Evolutionary conservation across 1,140 invertebrate species (phyloP).

Genomic region (Glossosoma conforme): DNA sequence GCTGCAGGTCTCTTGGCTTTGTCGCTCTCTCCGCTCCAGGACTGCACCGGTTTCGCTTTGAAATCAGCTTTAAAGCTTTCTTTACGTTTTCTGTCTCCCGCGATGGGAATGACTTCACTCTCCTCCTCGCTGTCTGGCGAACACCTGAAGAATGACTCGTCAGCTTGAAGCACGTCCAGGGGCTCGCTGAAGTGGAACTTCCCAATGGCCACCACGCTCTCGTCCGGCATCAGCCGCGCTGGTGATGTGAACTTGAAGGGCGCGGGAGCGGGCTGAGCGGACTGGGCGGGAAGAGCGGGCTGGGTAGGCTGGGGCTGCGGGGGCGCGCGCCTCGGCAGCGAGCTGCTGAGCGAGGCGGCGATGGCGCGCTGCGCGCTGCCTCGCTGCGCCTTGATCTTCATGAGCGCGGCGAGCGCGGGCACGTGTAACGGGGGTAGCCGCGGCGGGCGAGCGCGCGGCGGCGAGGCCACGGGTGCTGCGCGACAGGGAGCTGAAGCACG

Average conservation of each 20-base stretch:
- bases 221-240: not conserved
- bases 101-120: not conserved
- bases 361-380: slow-evolving; percentile 16
- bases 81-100: not conserved
- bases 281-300: not conserved
- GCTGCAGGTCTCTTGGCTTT: too few species aligned
- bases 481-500: slow-evolving; percentile 49
- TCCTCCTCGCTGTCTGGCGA: too few species aligned
- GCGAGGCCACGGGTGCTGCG: not conserved
- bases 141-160: not conserved
- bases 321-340: slow-evolving; percentile 2
- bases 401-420: slow-evolving; percentile 22
- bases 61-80: not conserved
- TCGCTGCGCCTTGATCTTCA: slow-evolving; percentile 18
- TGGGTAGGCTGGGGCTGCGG: not conserved
- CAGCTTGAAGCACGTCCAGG: slow-evolving; percentile 7
- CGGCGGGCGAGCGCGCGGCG: not conserved
- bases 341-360: slow-evolving; percentile 20
- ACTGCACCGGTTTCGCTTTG: too few species aligned
- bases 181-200: slow-evolving; percentile 28
- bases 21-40: too few species aligned
- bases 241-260: slow-evolving; percentile 21
- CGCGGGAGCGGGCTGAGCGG: not conserved
- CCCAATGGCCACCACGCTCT: not conserved
- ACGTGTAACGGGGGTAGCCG: slow-evolving; percentile 13